A percentile compares a stretch with the other conserved stretches of the same genome.
Conservation (phyloP, 1,140 invertebrate genomes). For the Procambarus clarkii region DNA sequence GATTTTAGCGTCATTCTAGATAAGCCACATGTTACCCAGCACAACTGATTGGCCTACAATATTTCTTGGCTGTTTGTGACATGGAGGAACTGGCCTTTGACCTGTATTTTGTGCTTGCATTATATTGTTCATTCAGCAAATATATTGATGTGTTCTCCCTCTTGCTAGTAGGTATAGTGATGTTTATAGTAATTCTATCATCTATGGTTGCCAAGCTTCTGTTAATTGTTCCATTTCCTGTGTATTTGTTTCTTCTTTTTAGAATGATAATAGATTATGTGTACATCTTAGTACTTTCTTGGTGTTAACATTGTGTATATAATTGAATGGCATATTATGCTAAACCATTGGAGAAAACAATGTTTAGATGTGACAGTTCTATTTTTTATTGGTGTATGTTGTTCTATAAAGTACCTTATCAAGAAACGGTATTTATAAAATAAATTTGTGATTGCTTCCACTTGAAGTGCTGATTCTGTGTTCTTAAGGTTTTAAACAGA, state of each 20-base stretch:
- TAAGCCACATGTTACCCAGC: neutral
- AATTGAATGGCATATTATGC: neutral
- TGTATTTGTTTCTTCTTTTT: neutral
- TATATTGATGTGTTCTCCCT: constrained; percentile 2
- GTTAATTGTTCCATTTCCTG: constrained; percentile 5
- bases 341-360: neutral
- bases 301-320: constrained; percentile 7
- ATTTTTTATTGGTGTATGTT: constrained; percentile 3
- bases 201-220: neutral
- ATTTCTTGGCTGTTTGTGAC: neutral
- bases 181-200: neutral
- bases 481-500: neutral
- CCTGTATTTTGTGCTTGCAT: neutral
- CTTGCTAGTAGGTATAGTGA: neutral
- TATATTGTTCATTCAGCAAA: neutral
- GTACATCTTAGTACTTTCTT: neutral
- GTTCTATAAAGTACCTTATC: neutral
- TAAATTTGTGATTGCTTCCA: neutral
- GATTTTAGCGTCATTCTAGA: neutral
- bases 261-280: neutral
- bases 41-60: neutral
- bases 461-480: neutral
- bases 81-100: neutral
- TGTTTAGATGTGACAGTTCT: neutral
- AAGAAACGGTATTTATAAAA: neutral